Evolutionary conservation across 2,888 invertebrate genomes (phyloP), one percentile per base, ranked within the genome.

Genomic region (Helicoverpa assulta): DNA sequence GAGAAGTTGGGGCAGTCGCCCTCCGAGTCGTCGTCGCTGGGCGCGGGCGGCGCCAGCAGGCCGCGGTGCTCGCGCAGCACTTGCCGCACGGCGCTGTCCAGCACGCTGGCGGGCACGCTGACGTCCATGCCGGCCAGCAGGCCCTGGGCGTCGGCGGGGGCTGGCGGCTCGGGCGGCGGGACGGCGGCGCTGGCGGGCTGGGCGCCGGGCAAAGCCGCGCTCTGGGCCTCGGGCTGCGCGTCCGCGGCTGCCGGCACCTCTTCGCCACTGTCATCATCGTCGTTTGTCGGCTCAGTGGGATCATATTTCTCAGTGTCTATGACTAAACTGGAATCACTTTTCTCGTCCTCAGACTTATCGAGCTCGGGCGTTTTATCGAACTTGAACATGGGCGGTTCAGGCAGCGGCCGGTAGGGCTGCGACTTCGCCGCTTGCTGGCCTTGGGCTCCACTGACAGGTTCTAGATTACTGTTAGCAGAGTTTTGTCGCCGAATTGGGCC

Each of bases 1-100:
- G 97, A 97, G 90, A 98, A 98, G 91, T 98, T 98, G 5, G 98
- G 98, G 90, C 98, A 98, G 83, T 97, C 98, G 0, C 97, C 97
- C 65, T 96, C 97, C 19, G 96, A 96, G 60, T 93, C 94, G 16
- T 92, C 93, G 72, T 94, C 94, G 71, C 95, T 96, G 56, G 62
- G 53, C 14, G 72, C 65, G 10, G 69, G 70, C 5, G 89, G 70
- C 5, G 88, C 83, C 50, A 73, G 82, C 81, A 91, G 82, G 19
- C 85, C 88, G 60, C 92, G 86, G 81, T 95, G 95, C 80, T 94
- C 93, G 33, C 86, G 85, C 70, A 96, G 85, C 67, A 92, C 95
- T 71, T 92, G 92, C 5, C 93, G 87, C 55, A 94, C 94, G 10
- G 93, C 94, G 58, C 85, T 85, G 82, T 92, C 93, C 62, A 95